Evolutionary conservation across 2,888 invertebrate species (phyloP), one percentile per base, ranked within the genome.

Genomic region (Tortricodes alternella): DNA sequence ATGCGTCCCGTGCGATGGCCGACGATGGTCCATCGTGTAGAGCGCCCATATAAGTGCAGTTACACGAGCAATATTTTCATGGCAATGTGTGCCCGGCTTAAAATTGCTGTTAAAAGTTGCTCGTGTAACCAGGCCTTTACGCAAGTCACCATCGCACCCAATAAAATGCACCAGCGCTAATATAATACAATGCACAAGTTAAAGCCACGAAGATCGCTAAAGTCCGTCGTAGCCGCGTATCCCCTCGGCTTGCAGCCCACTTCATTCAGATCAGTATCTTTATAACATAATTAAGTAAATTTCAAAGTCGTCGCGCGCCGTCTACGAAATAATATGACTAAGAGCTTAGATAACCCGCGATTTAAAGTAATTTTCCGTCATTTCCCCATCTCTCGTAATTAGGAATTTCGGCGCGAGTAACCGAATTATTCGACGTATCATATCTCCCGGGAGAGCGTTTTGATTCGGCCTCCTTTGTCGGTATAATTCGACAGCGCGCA

Each of bases 251-350:
- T 67, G 58, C 53, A 65, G 59, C 68, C 71, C 74, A 76, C 73
- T 81, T 82, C 75, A 73, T 77, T 76, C 70, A 71, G 79, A 83
- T 85, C 74, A 68, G 74, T 83, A 81, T 84, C 81, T 81, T 83
- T 79, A 78, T 76, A 83, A 80, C 74, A 78, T 80, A 82, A 84
- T 85, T 85, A 83, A 83, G 79, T 79, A 76, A 83, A 84, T 85
- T 84, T 84, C 74, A 64, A 80, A 81, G 77, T 78, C 77, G 70
- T 78, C 77, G 71, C 72, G 74, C 71, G 70, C 75, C 72, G 71
- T 78, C 73, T 74, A 71, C 70, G 66, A 81, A 77, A 83, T 80
- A 82, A 84, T 83, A 82, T 77, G 74, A 76, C 72, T 76, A 70
- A 79, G 72, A 76, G 78, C 74, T 75, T 68, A 75, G 76, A 78